Base-by-base conservation (phyloP, 2,113 vertebrate genomes). In the Pandion haliaetus region DNA sequence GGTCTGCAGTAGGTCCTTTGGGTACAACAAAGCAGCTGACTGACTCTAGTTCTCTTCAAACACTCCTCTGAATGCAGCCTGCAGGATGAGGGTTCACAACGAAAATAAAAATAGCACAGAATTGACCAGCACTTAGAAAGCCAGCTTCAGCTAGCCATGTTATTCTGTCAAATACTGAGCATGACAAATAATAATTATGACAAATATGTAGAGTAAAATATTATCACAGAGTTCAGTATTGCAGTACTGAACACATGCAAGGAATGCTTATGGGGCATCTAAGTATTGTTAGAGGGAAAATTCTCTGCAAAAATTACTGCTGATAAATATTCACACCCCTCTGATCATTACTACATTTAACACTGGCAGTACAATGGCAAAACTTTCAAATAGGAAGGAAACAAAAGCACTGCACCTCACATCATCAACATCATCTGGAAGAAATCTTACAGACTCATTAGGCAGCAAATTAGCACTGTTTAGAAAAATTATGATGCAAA, bases 391-490 rank as follows among this genome's bases (percentile, higher is more conserved):
- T n/a, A 54, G 24, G 16, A 93, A 81, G 25, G 47, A 80, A 69
- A 74, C 2, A 66, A 87, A 74, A 62, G 16, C 38, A 47, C 24
- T 93, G 49, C 26, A 57, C n/a, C 23, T 74, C 36, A 36, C 52
- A 72, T 50, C 40, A 58, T 38, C 59, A 62, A 5, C 24, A 26
- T 59, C 38, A 87, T 81, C 90, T 52, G 14, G 44, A 9, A 92
- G n/a, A 92, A 70, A 59, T 13, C 36, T 92, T 82, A 45, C 32
- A 93, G 87, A 58, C 28, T 92, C 73, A 89, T 95, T 94, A 95
- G 78, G 67, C 65, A 91, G 42, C 42, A 94, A 94, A 96, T 95
- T 88, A 94, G 1, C 52, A 58, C 34, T 69, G 47, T 95, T 96
- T 90, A 90, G 62, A 92, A 84, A 93, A 94, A 84, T 28, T 50